Conservation (phyloP, 2,888 invertebrate genomes). For the Plemyria rubiginata region DNA sequence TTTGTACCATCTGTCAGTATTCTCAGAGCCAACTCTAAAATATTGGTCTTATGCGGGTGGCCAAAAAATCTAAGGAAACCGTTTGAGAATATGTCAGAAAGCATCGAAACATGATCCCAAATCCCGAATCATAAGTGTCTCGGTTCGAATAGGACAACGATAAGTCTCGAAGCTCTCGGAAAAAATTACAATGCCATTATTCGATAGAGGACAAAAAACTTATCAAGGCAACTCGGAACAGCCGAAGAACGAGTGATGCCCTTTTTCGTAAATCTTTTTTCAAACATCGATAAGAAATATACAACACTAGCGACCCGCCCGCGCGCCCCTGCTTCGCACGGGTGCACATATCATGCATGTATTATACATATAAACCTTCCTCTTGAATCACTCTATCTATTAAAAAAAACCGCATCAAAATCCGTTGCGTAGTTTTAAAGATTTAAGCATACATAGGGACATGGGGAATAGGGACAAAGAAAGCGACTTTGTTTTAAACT, state of each 20-base stretch:
- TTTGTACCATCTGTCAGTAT: too few species aligned
- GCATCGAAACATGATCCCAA: slow-evolving; percentile 32
- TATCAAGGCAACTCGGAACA: slow-evolving; percentile 56
- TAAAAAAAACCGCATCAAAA: too few species aligned
- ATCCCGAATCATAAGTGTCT: slow-evolving; percentile 32
- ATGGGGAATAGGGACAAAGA: too few species aligned
- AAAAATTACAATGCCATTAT: slow-evolving; percentile 66
- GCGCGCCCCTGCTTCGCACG: too few species aligned
- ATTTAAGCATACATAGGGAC: too few species aligned
- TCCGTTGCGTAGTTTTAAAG: too few species aligned
- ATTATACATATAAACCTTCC: too few species aligned
- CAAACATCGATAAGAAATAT: slow-evolving; percentile 35
- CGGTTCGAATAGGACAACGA: slow-evolving; percentile 57
- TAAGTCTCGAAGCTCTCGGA: slow-evolving; percentile 54
- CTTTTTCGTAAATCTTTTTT: slow-evolving; percentile 8
- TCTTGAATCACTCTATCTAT: too few species aligned
- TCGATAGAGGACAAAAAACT: slow-evolving; percentile 55
- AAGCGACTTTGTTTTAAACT: too few species aligned
- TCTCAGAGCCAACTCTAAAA: too few species aligned
- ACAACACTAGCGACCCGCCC: too few species aligned
- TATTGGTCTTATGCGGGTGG: not conserved
- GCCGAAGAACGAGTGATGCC: slow-evolving; percentile 45
- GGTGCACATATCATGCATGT: too few species aligned
- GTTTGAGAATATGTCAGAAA: slow-evolving; percentile 5
- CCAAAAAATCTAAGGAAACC: not conserved